Base-by-base conservation (phyloP, 2,797 vertebrate genomes). In the Morus bassanus region DNA sequence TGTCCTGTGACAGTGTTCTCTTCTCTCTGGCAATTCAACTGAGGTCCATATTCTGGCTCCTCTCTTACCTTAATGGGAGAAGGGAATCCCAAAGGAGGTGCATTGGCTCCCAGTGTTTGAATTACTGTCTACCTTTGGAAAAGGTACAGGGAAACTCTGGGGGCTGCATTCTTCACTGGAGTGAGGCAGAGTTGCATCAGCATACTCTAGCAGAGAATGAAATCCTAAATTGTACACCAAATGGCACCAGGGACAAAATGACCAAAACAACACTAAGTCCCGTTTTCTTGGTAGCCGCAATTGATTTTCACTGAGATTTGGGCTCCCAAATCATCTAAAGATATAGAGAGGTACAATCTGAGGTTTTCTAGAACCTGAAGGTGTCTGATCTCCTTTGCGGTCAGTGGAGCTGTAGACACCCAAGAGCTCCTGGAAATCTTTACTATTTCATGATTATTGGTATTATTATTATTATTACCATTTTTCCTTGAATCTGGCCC, bases 141-240 rank as follows among this genome's bases (percentile, higher is more conserved):
- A 85, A 85, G 80, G 70, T 37, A 16, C 23, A 92, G 76, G 72
- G 68, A 60, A 84, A 45, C 51, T 88, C 64, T 21, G 65, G 72
- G 78, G 83, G 64, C 84, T 89, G 92, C 87, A 92, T 97, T 95
- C 90, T 95, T 90, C 87, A 60, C 45, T 91, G 89, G 79, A 92
- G 77, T 91, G 93, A 94, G 53, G 88, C 92, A 81, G 81, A 77
- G 35, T 48, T 83, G 56, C n/a, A 56, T 73, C 2, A 0, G 41
- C n/a, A 11, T 51, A 46, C 33, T 61, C 72, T 2, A 92, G 59
- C 80, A 79, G 75, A 77, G 56, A 84, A 59, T 23, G 18, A 78
- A 84, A 86, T 91, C 50, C 60, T 86, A 13, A 89, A 68, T 79
- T 65, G 17, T 43, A 37, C 51, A n/a, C 74, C 51, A 65, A 68